Evolutionary conservation across 2,888 invertebrate species (phyloP).

Genomic region (Pycnomerus fuliginosus): DNA sequence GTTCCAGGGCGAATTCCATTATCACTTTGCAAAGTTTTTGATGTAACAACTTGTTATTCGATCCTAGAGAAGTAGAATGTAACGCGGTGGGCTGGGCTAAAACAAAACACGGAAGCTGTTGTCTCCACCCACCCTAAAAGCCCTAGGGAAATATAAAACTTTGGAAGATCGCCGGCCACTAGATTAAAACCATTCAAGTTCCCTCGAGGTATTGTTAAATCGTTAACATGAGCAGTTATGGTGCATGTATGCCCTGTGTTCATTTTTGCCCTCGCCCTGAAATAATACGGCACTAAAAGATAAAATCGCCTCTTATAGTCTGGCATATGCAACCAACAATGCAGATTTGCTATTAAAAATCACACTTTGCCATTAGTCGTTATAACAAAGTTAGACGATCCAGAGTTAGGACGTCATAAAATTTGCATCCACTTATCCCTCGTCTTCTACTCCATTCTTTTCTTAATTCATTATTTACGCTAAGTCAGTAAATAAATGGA

Average conservation of each 20-base stretch:
- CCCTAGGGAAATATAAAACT: constrained; percentile 47
- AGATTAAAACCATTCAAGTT: constrained; percentile 42
- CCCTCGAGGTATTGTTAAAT: constrained; percentile 39
- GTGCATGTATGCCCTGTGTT: constrained; percentile 18
- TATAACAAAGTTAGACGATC: neutral
- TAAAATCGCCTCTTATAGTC: no score
- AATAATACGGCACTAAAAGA: neutral
- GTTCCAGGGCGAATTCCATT: constrained; percentile 17
- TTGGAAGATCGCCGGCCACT: constrained; percentile 44
- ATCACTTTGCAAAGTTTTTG: constrained; percentile 20
- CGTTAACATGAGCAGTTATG: constrained; percentile 41
- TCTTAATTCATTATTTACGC: no score
- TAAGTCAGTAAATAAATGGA: no score
- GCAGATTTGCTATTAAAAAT: no score
- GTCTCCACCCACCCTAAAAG: constrained; percentile 28
- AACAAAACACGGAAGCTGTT: constrained; percentile 28
- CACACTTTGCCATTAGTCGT: neutral
- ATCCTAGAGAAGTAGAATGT: constrained; percentile 23
- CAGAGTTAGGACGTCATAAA: neutral
- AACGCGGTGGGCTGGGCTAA: constrained; percentile 9
- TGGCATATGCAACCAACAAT: no score
- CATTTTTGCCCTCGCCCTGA: neutral
- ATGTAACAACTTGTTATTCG: constrained; percentile 27
- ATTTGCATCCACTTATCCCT: neutral
- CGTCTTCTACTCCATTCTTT: no score